Base-by-base conservation (phyloP, 64 coral and sea anemone genomes). In the Acropora yongei region DNA sequence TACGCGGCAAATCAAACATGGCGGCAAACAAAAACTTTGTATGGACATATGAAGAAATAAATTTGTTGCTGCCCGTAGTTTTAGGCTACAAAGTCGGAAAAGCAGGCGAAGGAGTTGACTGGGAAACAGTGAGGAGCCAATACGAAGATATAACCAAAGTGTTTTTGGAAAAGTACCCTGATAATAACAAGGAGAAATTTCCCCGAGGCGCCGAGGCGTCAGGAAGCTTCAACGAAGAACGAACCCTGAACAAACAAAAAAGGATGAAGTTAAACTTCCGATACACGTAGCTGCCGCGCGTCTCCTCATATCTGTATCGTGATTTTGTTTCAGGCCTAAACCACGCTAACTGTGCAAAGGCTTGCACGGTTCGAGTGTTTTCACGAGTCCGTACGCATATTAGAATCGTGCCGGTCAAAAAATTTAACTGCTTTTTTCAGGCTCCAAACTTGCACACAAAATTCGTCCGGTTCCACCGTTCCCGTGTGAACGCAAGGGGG, bases 381-480 rank as follows among this genome's bases (percentile, higher is more conserved):
- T 46, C 12, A 46, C 12, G 76, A 0, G 76, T 78, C 76, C 76
- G 76, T 44, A 78, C 76, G 3, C 42, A 78, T 4, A 46, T 78
- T 16, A 30, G 76, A 78, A 78, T 30, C 76, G 4, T 55, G 51
- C 51, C 10, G 50, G 50, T 53, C 50, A 53, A 53, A 53, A 53
- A 53, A 8, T 78, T 44, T 17, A 82, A 12, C 79, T 82, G 48
- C 79, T 57, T 82, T 82, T 82, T 82, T 78, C 48, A 82, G 13
- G 79, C 57, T 49, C 79, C 79, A 82, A 82, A 82, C 79, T 82
- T 82, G 50, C 47, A 82, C 80, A 58, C 80, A 82, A 66, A 82
- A 0, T 82, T 57, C 80, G 48, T 57, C 48, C 80, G 19, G 80
- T 57, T 82, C 50, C 80, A 43, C 60, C 49, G 49, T 6, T 60